A percentile compares a stretch with the other conserved stretches of the same genome.
Evolutionary conservation across 2,888 invertebrate genomes (phyloP).

Genomic region (Napeogenes sylphis): DNA sequence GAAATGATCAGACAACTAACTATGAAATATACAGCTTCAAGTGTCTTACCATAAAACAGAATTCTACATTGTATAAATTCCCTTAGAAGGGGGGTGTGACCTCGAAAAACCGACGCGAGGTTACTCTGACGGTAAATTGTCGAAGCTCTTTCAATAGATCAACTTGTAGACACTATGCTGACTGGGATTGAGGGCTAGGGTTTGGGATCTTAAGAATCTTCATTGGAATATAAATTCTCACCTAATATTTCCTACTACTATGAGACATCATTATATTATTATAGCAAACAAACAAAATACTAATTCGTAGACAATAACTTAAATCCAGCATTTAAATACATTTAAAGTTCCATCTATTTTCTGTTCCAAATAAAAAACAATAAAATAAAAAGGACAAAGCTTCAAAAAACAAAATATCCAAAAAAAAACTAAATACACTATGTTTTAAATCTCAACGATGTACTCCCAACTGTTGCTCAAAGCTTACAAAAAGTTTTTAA

Average conservation of each 20-base stretch:
- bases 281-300: neutral
- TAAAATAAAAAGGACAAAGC: neutral
- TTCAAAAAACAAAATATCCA: neutral
- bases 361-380: neutral
- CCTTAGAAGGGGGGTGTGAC: slow-evolving; percentile 51
- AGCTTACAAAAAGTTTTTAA: slow-evolving; percentile 7
- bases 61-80: slow-evolving; percentile 20
- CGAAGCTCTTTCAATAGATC: slow-evolving; percentile 75
- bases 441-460: slow-evolving; percentile 4
- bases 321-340: neutral
- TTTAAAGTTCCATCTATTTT: neutral
- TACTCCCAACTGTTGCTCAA: slow-evolving; percentile 7
- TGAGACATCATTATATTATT: neutral
- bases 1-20: neutral
- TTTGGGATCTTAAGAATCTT: neutral
- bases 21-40: neutral
- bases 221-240: neutral
- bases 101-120: slow-evolving; percentile 73
- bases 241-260: too few species aligned
- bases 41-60: neutral
- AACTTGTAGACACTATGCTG: slow-evolving; percentile 49
- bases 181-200: slow-evolving; percentile 12
- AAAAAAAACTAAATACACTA: slow-evolving; percentile 1
- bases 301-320: too few species aligned
- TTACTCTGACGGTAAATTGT: slow-evolving; percentile 70